Percentiles rank a stretch among this genome's conserved stretches.
Evolutionary conservation across 2,888 invertebrate species (phyloP).

Genomic region (Napeogenes sylphis): DNA sequence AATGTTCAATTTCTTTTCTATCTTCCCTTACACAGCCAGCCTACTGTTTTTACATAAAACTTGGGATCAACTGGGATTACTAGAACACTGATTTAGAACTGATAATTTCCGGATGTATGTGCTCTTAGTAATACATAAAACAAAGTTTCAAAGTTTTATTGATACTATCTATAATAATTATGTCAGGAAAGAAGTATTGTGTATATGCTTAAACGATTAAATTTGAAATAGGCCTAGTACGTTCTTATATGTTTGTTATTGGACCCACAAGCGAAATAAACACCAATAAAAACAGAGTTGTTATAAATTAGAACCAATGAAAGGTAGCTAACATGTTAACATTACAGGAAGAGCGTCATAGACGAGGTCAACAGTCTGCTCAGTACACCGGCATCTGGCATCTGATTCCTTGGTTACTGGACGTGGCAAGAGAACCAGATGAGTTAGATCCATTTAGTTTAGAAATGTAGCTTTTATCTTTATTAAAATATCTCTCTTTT

Average conservation of each 20-base stretch:
- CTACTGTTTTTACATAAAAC: not conserved
- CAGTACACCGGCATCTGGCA: slow-evolving; percentile 64
- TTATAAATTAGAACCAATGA: no score
- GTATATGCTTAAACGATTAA: no score
- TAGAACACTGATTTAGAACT: not conserved
- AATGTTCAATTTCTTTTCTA: no score
- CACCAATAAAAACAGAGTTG: no score
- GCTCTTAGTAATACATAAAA: not conserved
- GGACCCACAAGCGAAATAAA: no score
- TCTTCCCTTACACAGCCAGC: no score
- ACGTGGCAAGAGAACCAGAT: slow-evolving; percentile 48
- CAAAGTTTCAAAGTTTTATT: not conserved
- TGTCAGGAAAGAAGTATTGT: no score
- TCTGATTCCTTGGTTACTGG: slow-evolving; percentile 56
- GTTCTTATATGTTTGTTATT: no score
- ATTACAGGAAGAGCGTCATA: slow-evolving; percentile 56
- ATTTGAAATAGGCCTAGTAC: no score
- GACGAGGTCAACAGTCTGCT: slow-evolving; percentile 54
- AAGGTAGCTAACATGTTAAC: no score
- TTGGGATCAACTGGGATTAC: not conserved
- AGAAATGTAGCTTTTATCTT: slow-evolving; percentile 16
- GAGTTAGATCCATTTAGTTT: slow-evolving; percentile 19
- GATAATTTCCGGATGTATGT: not conserved
- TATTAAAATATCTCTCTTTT: not conserved
- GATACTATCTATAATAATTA: no score